Base-by-base conservation (phyloP, 2,113 vertebrate genomes). In the Typhlomys cinereus region DNA sequence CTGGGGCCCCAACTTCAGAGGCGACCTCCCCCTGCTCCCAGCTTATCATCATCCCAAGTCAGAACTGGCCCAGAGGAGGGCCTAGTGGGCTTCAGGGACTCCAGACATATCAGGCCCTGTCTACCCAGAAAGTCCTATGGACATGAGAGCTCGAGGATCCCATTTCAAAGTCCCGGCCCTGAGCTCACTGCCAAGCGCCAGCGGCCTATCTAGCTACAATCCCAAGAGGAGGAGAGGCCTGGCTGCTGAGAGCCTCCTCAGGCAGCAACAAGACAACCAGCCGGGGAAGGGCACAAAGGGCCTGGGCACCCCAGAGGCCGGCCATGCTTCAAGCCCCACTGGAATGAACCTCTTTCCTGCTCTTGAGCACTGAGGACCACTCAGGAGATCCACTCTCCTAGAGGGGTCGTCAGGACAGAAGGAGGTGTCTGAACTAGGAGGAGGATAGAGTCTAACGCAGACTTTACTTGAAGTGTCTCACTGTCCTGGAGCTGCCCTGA, bases 131-230 rank as follows among this genome's bases (percentile, higher is more conserved):
- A 81, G 62, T 57, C 80, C 86, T 8, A 29, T 50, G 80, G 84
- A 76, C 44, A 48, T 2, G n/a, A 67, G 85, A 31, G 0, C 67
- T 18, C 23, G 34, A 41, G 31, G 81, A 95, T 95, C 94, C 54
- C 78, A 94, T 96, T 96, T 97, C 96, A 96, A 95, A 95, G 95
- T 73, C 85, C 93, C n/a, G 46, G 61, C 29, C 59, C 59, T 7
- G 50, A 89, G 64, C 70, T 91, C 81, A 75, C 87, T 90, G 86
- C 91, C 92, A 93, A 86, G 75, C 4, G 7, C 74, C 31, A 59
- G 81, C 36, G 9, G 41, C 66, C 46, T 85, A 36, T 64, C 70
- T 89, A 88, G 61, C 54, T 44, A 50, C 34, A 29, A 79, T 75
- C 20, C 5, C 12, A 1, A 29, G 89, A 61, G 80, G 84, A 91